phyloP scores from a whole-genome alignment of 2,888 invertebrate species.

The Teinopalpus imperialis region DNA sequence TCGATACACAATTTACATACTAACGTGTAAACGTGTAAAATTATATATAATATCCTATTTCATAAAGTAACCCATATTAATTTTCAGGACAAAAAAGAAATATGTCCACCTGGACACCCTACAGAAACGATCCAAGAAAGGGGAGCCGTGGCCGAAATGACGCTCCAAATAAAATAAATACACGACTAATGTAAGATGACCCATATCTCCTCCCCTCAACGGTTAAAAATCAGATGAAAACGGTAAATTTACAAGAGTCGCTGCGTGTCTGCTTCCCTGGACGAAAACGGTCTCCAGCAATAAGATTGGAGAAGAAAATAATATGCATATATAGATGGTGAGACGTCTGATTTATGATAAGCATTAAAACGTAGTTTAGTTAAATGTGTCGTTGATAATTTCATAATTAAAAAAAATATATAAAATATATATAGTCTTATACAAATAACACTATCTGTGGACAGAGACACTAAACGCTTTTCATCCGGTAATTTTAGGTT shows the following conservation, averaged over 20 bases:
- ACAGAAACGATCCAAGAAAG: slow-evolving; percentile 65
- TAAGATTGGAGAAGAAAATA: slow-evolving; percentile 28
- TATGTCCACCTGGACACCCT: slow-evolving; percentile 60
- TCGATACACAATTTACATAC: too few relatives aligned
- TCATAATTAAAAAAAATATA: too few relatives aligned
- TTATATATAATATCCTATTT: too few relatives aligned
- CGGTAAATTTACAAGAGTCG: slow-evolving; percentile 27
- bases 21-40: too few relatives aligned
- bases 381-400: slow-evolving; percentile 8
- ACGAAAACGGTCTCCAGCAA: slow-evolving; percentile 41
- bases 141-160: slow-evolving; percentile 71
- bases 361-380: slow-evolving; percentile 25
- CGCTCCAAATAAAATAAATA: slow-evolving; percentile 72
- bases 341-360: slow-evolving; percentile 31
- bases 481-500: too few relatives aligned
- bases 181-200: slow-evolving; percentile 42
- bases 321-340: slow-evolving; percentile 38
- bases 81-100: slow-evolving; percentile 52
- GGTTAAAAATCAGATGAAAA: slow-evolving; percentile 28
- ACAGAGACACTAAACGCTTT: too few relatives aligned
- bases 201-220: slow-evolving; percentile 31
- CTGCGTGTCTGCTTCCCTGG: slow-evolving; percentile 37
- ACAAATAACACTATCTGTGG: too few relatives aligned
- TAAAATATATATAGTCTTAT: too few relatives aligned
- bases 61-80: slow-evolving; percentile 36